Percentiles rank a stretch among this genome's conserved stretches.
phyloP scores from a whole-genome alignment of 2,113 vertebrate genomes.

The Silurus asotus region DNA sequence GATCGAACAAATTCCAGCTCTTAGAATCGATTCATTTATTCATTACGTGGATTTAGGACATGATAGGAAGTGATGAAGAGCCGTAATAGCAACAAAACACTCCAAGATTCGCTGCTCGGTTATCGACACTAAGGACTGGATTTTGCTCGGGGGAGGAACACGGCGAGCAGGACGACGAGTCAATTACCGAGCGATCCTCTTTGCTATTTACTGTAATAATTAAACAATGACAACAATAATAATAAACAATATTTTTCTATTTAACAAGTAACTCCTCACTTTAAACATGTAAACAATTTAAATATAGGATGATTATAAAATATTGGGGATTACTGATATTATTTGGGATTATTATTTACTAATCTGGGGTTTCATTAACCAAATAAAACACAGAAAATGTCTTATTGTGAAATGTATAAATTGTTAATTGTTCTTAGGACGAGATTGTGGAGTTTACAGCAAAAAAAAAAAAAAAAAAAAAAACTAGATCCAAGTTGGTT shows the following conservation, averaged over 20 bases:
- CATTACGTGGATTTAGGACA: neutral
- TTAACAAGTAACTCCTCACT: neutral
- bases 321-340: neutral
- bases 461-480: too few relatives aligned
- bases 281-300: neutral
- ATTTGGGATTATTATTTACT: neutral
- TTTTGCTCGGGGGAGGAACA: neutral
- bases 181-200: neutral
- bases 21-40: neutral
- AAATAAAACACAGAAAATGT: neutral
- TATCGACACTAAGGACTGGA: constrained; percentile 21
- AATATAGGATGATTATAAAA: neutral
- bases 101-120: neutral
- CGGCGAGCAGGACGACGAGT: neutral
- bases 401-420: neutral
- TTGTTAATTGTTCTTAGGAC: neutral
- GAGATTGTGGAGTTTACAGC: neutral
- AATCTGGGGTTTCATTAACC: neutral
- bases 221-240: too few relatives aligned
- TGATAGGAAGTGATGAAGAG: neutral
- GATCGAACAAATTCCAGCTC: neutral
- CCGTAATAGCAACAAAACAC: constrained; percentile 1
- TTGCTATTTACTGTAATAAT: neutral
- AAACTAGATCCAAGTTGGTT: too few relatives aligned
- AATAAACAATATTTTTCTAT: neutral